A percentile compares a stretch with the other conserved stretches of the same genome.
Evolutionary conservation across 2,113 vertebrate species (phyloP).

Genomic region (Chauna torquata): DNA sequence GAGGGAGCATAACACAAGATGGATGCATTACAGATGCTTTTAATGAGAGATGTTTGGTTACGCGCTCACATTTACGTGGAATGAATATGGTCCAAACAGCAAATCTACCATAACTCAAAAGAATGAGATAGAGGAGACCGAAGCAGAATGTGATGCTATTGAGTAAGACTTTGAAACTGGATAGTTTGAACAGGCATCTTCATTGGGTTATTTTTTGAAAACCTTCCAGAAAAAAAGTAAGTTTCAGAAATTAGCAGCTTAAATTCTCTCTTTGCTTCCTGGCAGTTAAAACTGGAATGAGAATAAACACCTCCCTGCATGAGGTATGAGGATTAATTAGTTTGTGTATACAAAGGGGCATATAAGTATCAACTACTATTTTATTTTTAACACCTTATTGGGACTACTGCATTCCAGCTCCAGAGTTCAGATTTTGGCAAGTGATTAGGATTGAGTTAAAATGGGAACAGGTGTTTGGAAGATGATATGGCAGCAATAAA

Average conservation of each 20-base stretch:
- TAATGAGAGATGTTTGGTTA: neutral
- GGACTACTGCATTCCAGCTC: slow-evolving; percentile 16
- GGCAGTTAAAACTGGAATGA: slow-evolving; percentile 51
- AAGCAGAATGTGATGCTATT: neutral
- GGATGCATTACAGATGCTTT: neutral
- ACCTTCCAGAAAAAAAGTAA: neutral
- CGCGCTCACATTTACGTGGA: neutral
- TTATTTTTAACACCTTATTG: slow-evolving; percentile 55
- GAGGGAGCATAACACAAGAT: neutral
- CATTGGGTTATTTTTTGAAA: neutral
- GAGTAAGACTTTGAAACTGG: neutral
- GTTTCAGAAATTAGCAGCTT: slow-evolving; percentile 30
- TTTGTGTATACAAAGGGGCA: slow-evolving; percentile 55
- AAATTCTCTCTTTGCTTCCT: slow-evolving; percentile 53
- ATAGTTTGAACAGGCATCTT: neutral
- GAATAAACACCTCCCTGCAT: slow-evolving; percentile 54
- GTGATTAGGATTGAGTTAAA: slow-evolving; percentile 34
- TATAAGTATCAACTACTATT: slow-evolving; percentile 45
- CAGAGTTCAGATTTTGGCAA: slow-evolving; percentile 34
- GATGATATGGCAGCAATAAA: slow-evolving; percentile 23
- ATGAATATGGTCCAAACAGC: neutral
- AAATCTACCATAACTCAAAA: neutral
- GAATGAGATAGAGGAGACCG: neutral
- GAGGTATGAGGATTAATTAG: slow-evolving; percentile 50
- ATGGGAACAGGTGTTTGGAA: slow-evolving; percentile 43